Conservation (phyloP, 2,113 vertebrate genomes). For the Nesoenas mayeri region DNA sequence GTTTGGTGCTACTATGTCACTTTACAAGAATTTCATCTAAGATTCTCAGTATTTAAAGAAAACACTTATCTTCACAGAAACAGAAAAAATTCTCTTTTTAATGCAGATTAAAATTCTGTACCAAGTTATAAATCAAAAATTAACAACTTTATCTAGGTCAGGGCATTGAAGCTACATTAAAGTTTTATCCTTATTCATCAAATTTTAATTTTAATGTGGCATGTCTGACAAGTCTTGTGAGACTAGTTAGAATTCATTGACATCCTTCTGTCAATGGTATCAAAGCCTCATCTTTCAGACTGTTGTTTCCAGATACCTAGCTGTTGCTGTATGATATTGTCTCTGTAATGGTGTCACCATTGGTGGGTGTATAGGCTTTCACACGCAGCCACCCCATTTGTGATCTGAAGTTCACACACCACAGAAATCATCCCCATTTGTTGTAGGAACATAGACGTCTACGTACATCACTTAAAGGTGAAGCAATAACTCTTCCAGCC, state of each 20-base stretch:
- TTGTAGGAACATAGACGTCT: neutral
- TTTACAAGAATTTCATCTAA: neutral
- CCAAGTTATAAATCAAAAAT: slow-evolving; percentile 56
- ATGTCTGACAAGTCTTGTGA: slow-evolving; percentile 50
- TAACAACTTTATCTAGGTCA: slow-evolving; percentile 67
- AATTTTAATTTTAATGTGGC: slow-evolving; percentile 53
- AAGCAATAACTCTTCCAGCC: neutral
- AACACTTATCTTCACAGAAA: neutral
- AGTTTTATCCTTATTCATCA: slow-evolving; percentile 48
- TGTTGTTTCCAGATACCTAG: slow-evolving; percentile 14
- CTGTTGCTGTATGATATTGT: neutral
- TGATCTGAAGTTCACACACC: neutral
- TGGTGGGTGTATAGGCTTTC: neutral
- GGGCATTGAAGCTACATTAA: slow-evolving; percentile 46
- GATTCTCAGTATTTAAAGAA: neutral
- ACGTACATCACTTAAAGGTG: neutral
- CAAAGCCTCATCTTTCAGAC: slow-evolving; percentile 37
- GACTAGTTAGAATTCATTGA: slow-evolving; percentile 35
- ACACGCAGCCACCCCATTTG: neutral
- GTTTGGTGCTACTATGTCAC: neutral
- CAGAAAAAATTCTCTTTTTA: neutral
- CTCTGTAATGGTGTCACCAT: neutral
- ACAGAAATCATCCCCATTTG: neutral
- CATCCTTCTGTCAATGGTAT: slow-evolving; percentile 53
- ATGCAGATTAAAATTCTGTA: slow-evolving; percentile 32